Evolutionary conservation across 2,113 vertebrate species (phyloP).

Genomic region (Rhynchomys soricoides): DNA sequence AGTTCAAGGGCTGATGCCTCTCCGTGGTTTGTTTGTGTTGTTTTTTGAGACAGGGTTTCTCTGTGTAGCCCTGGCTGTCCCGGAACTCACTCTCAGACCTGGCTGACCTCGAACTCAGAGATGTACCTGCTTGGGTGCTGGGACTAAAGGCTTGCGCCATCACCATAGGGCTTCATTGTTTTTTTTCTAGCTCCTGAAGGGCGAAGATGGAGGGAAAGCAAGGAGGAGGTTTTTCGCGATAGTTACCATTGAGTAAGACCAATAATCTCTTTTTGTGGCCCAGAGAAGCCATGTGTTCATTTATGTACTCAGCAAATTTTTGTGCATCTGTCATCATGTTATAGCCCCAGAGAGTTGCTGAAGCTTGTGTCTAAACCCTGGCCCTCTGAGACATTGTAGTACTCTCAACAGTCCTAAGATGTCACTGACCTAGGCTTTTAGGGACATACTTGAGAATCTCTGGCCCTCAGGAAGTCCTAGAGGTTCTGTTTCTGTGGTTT

Average conservation of each 20-base stretch:
- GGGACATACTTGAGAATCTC: neutral
- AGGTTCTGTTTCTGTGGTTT: neutral
- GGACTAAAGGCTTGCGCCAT: neutral
- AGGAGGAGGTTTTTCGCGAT: neutral
- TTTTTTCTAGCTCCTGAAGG: neutral
- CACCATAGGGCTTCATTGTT: neutral
- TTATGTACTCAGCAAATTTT: neutral
- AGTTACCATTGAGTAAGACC: constrained; percentile 18
- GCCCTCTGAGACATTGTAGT: neutral
- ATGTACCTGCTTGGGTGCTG: accelerated
- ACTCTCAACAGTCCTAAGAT: neutral
- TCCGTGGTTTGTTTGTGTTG: neutral
- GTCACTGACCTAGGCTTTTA: neutral
- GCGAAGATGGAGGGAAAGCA: neutral
- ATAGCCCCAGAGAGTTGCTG: neutral
- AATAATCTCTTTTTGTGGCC: neutral
- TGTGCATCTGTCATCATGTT: neutral
- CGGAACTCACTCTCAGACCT: neutral
- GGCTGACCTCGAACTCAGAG: neutral
- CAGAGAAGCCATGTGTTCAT: neutral
- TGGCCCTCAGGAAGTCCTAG: neutral
- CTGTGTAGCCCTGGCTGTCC: neutral
- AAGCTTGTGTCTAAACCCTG: neutral
- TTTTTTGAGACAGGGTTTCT: neutral
- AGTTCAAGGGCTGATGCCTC: neutral